Conservation (phyloP, 2,888 invertebrate species). For the Mechanitis messenoides region DNA sequence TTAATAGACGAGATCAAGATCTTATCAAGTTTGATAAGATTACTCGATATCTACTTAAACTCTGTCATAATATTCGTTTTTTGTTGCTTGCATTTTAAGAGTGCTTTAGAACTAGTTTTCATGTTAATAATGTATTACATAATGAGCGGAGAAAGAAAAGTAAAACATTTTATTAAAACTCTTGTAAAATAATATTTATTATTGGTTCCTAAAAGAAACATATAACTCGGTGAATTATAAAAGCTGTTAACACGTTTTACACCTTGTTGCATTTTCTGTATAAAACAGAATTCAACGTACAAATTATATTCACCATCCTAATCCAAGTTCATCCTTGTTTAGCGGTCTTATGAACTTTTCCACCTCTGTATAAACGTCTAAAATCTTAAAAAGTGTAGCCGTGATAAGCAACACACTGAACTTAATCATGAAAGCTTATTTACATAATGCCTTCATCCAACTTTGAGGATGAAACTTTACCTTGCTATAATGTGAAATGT, state of each 20-base stretch:
- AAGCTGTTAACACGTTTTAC: too few relatives aligned
- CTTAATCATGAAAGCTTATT: slow-evolving; percentile 70
- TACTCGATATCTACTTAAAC: neutral
- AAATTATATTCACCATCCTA: slow-evolving; percentile 3
- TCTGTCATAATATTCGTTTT: too few relatives aligned
- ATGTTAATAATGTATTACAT: neutral
- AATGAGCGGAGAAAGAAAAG: neutral
- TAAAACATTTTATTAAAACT: too few relatives aligned
- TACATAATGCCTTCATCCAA: slow-evolving; percentile 67
- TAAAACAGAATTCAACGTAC: neutral
- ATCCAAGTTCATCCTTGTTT: slow-evolving; percentile 4
- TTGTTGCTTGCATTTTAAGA: neutral
- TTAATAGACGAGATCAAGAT: neutral
- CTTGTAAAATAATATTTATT: too few relatives aligned
- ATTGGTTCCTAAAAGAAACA: too few relatives aligned
- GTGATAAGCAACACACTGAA: slow-evolving; percentile 35
- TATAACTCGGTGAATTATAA: too few relatives aligned
- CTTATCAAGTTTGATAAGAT: neutral
- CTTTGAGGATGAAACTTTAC: slow-evolving; percentile 53
- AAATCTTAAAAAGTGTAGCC: slow-evolving; percentile 24
- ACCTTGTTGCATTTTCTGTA: too few relatives aligned
- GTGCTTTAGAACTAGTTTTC: neutral
- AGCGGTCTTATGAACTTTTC: slow-evolving; percentile 13
- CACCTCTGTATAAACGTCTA: slow-evolving; percentile 8
- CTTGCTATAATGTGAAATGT: neutral